A percentile compares a stretch with the other conserved stretches of the same genome.
Conservation (phyloP, 2,113 vertebrate species). For the Orientallactaga bullata region DNA sequence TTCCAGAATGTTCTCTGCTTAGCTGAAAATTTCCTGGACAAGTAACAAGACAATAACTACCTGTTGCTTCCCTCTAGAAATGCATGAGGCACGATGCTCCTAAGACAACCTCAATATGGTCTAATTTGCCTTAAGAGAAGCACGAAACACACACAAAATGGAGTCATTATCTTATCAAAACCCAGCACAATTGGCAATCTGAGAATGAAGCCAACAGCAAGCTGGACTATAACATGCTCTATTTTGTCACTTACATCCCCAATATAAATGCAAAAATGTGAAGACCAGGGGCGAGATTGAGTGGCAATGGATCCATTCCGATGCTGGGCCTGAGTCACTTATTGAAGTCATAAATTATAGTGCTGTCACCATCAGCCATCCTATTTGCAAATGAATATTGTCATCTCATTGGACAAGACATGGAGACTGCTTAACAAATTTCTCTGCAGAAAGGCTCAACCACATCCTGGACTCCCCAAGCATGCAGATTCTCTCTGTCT, state of each 20-base stretch:
- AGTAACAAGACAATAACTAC: constrained; percentile 45
- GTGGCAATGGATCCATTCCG: constrained; percentile 76
- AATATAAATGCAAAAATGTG: constrained; percentile 82
- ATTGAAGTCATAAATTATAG: constrained; percentile 87
- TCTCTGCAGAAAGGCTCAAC: constrained; percentile 66
- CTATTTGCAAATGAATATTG: constrained; percentile 87
- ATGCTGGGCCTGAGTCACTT: constrained; percentile 82
- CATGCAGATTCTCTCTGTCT: constrained; percentile 80
- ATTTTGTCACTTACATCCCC: constrained; percentile 76
- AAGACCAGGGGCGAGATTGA: constrained; percentile 76
- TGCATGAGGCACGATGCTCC: constrained; percentile 62
- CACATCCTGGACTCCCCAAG: constrained; percentile 65
- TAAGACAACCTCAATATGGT: constrained; percentile 65
- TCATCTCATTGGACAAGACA: constrained; percentile 87
- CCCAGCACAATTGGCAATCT: constrained; percentile 77
- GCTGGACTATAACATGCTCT: constrained; percentile 76
- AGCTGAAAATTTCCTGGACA: constrained; percentile 6
- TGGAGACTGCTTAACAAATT: constrained; percentile 86
- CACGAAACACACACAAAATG: constrained; percentile 77
- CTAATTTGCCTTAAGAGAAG: constrained; percentile 64
- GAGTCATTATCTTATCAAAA: constrained; percentile 84
- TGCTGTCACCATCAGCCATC: constrained; percentile 84
- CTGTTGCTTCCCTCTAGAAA: constrained; percentile 57
- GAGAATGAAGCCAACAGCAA: constrained; percentile 76
- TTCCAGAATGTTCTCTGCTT: constrained; percentile 62